Evolutionary conservation across 2,797 vertebrate genomes (phyloP), one percentile per base, ranked within the genome.

Genomic region (Siniperca obscura): DNA sequence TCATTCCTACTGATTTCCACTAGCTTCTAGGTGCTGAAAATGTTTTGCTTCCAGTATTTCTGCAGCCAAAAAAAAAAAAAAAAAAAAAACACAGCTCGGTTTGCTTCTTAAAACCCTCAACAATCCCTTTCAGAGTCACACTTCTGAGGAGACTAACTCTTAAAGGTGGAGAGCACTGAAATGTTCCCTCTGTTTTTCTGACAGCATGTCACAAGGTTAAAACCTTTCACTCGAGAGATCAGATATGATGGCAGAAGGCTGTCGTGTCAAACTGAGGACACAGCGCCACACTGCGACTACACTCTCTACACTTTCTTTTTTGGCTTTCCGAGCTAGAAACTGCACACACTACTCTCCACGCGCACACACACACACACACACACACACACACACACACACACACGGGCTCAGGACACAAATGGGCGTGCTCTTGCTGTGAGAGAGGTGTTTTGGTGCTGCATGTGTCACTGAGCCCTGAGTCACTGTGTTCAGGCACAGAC

Each of bases 381-480:
- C 38, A 62, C 42, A 27, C 4, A 68, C 27, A 27, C 27, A 27
- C 13, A 69, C 13, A 82, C 5, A 46, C 4, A 67, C 6, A 50
- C 40, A 55, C 8, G 34, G 50, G 61, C 62, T 74, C 42, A 57
- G 81, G 40, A 83, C 78, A 83, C 67, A 78, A 77, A 71, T 67
- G 64, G 78, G 48, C 64, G 14, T 71, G 36, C 71, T 76, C 70
- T 66, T 14, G 38, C 74, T 21, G 64, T 4, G 36, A 70, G 64
- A 69, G 42, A 71, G 70, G 70, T 71, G 77, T 62, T 82, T 55
- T 44, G 73, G 66, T 80, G 83, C 50, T 1, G 21, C 75, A 64
- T 77, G 76, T 88, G 85, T 90, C 84, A 87, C 69, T 9, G 62
- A 74, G 61, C 74, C 53, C 69, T 61, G 77, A 85, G 76, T 64